Conservation (phyloP, 2,113 vertebrate genomes). For the Dissostichus mawsoni region DNA sequence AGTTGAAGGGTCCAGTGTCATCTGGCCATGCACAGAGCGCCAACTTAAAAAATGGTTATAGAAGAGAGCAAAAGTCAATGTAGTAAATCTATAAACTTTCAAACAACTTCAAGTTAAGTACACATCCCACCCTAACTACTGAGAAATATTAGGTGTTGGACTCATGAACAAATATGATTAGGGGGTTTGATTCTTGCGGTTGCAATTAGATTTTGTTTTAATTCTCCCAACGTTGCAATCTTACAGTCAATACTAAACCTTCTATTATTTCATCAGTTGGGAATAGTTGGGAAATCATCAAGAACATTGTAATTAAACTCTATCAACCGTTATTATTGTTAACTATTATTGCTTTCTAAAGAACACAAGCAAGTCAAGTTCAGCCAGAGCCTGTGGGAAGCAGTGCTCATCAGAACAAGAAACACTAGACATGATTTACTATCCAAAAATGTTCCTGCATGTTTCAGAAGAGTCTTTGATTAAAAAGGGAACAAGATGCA, state of each 20-base stretch:
- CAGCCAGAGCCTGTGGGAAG: background rate
- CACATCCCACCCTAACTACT: constrained; percentile 20
- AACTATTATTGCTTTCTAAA: background rate
- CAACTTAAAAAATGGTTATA: background rate
- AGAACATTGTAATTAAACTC: constrained; percentile 37
- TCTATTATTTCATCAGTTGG: constrained; percentile 20
- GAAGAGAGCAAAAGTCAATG: background rate
- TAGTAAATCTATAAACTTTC: constrained; percentile 15
- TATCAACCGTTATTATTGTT: too few species aligned
- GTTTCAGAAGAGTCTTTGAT: background rate
- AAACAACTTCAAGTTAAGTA: constrained; percentile 6
- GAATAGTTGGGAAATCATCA: constrained; percentile 17
- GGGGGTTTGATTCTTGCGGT: constrained; percentile 10
- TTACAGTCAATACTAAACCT: constrained; percentile 37
- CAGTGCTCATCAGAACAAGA: background rate
- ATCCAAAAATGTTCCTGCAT: background rate
- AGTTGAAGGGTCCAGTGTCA: background rate
- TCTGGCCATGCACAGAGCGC: background rate
- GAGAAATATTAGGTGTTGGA: constrained; percentile 38
- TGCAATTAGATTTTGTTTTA: constrained; percentile 37
- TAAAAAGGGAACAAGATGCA: background rate
- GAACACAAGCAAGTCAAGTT: background rate
- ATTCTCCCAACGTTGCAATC: constrained; percentile 32
- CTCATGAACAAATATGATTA: constrained; percentile 37
- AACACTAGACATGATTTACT: background rate